Evolutionary conservation across 2,888 invertebrate genomes (phyloP).

Genomic region (Himalopsyche tibetana): DNA sequence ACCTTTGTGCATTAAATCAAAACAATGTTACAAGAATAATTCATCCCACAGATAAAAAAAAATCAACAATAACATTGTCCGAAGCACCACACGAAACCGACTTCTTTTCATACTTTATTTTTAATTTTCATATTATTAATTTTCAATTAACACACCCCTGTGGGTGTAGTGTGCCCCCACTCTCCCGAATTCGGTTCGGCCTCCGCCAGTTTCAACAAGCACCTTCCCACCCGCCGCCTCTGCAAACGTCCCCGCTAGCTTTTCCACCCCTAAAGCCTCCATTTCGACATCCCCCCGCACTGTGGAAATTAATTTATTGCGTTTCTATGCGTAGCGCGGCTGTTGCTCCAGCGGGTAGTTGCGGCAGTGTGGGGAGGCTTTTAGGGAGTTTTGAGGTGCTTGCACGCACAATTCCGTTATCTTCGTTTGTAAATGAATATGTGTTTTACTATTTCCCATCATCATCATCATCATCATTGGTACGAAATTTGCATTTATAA

Average conservation of each 20-base stretch:
- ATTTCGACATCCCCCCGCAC: conserved; percentile 66
- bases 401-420: conserved; percentile 17
- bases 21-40: not conserved
- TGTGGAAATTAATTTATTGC: conserved; percentile 70
- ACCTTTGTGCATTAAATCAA: not conserved
- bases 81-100: not conserved
- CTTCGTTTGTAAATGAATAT: not conserved
- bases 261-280: conserved; percentile 62
- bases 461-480: too few species aligned
- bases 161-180: conserved; percentile 49
- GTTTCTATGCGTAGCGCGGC: conserved; percentile 73
- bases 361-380: not conserved
- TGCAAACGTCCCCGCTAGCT: conserved; percentile 65
- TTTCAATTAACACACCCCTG: conserved; percentile 59
- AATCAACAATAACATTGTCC: not conserved
- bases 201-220: conserved; percentile 66
- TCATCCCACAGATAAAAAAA: not conserved
- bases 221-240: conserved; percentile 70
- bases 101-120: conserved; percentile 16
- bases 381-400: conserved; percentile 20
- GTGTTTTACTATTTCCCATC: too few species aligned
- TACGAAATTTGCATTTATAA: too few species aligned
- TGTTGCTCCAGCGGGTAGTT: conserved; percentile 71
- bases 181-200: conserved; percentile 34
- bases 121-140: conserved; percentile 60